These are phyloP conservation scores for Pardosa pseudoannulata DNA, from an alignment of 2,888 invertebrate genomes.

Conservation along the genomic window DNA sequence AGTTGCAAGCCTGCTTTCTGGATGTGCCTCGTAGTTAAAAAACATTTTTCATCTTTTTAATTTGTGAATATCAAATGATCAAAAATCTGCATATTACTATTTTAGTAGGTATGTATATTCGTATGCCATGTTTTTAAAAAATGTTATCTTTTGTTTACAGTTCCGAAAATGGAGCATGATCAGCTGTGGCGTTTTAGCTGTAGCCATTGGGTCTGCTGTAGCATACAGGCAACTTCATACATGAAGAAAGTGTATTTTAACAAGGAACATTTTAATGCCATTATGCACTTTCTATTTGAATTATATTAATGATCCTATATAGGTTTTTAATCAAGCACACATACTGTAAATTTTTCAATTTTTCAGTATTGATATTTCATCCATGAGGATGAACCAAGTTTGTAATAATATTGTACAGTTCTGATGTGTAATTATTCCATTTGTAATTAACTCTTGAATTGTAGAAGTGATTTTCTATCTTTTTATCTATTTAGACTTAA, in stretches of 20 bases:
- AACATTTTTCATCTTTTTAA: too few species aligned
- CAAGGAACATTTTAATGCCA: too few species aligned
- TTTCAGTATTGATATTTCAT: neutral
- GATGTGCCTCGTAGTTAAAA: too few species aligned
- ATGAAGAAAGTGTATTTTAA: conserved; percentile 14
- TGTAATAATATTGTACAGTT: conserved; percentile 13
- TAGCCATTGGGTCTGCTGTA: conserved; percentile 45
- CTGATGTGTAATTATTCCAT: neutral
- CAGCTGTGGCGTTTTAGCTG: conserved; percentile 36
- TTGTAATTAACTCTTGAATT: neutral
- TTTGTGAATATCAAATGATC: too few species aligned
- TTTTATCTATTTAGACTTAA: neutral
- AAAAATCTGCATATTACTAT: too few species aligned
- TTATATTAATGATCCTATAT: neutral
- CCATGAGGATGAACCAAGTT: neutral
- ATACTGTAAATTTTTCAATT: neutral
- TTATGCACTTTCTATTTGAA: too few species aligned
- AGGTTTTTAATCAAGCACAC: neutral
- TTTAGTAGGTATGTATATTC: too few species aligned
- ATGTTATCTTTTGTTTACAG: neutral
- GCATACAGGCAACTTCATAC: conserved; percentile 38
- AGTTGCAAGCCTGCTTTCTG: too few species aligned
- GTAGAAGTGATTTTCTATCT: neutral
- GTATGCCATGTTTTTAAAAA: too few species aligned
- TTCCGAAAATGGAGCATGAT: neutral